These are phyloP conservation scores for Frieseomelitta varia DNA, from an alignment of 1,140 invertebrate species.

Conservation along the genomic window DNA sequence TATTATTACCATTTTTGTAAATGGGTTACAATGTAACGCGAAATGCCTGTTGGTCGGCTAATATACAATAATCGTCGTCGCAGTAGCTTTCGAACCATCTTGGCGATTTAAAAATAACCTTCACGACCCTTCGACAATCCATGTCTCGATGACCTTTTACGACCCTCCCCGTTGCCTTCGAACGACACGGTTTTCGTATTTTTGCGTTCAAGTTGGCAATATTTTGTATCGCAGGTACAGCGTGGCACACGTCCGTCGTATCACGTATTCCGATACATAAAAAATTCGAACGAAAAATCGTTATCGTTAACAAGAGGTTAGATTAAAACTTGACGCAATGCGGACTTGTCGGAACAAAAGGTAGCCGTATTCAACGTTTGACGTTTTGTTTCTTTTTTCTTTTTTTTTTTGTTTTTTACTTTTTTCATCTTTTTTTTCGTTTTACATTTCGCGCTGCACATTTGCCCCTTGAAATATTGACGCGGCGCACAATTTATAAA, in stretches of 20 bases:
- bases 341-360: conserved; percentile 3
- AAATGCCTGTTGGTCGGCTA: background rate
- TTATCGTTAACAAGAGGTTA: background rate
- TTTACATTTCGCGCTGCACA: background rate
- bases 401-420: too few species aligned
- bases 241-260: background rate
- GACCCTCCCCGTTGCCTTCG: too few species aligned
- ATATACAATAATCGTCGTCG: background rate
- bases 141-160: background rate
- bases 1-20: background rate
- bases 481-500: conserved; percentile 3
- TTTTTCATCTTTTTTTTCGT: too few species aligned
- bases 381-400: background rate
- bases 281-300: background rate
- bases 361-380: background rate
- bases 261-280: background rate
- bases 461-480: conserved; percentile 6
- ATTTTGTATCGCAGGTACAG: too few species aligned
- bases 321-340: conserved; percentile 5
- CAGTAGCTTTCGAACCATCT: background rate
- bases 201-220: background rate
- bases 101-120: background rate
- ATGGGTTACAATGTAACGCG: background rate
- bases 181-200: background rate
- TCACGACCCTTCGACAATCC: background rate